phyloP scores from a whole-genome alignment of 2,797 vertebrate genomes.

The Nannoperca obscura region DNA sequence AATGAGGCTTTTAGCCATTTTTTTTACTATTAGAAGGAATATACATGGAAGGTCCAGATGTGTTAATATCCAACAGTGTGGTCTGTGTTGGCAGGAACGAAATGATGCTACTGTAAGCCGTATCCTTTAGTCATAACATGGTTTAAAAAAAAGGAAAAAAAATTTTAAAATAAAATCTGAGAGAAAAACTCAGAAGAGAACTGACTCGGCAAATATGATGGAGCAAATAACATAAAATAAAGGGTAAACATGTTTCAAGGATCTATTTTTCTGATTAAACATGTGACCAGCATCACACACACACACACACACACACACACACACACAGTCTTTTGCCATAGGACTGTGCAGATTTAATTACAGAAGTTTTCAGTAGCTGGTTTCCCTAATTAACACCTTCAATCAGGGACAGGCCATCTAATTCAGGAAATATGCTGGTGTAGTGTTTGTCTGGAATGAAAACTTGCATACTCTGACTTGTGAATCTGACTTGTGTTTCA shows the following conservation, averaged over 20 bases:
- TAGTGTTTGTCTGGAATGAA: slow-evolving; percentile 34
- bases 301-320: no score
- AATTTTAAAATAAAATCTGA: background rate
- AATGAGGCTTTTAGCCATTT: no score
- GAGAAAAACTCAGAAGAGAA: background rate
- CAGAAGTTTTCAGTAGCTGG: slow-evolving; percentile 22
- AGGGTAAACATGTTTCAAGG: background rate
- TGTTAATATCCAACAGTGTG: background rate
- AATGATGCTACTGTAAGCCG: background rate
- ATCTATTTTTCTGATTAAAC: no score
- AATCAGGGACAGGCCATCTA: slow-evolving; percentile 21
- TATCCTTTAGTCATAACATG: no score
- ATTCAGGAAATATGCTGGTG: slow-evolving; percentile 43
- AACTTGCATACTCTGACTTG: slow-evolving; percentile 3
- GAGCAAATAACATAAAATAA: background rate
- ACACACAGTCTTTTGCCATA: background rate
- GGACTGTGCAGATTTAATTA: slow-evolving; percentile 44
- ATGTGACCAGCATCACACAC: no score
- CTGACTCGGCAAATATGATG: background rate
- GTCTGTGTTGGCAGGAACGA: background rate
- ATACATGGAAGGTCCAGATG: background rate
- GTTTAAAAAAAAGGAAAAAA: background rate
- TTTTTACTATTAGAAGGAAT: background rate
- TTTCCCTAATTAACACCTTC: slow-evolving; percentile 54
- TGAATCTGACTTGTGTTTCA: background rate